A percentile compares a stretch with the other conserved stretches of the same genome.
Conservation (phyloP, 2,113 vertebrate genomes). For the Eudorcas thomsonii region DNA sequence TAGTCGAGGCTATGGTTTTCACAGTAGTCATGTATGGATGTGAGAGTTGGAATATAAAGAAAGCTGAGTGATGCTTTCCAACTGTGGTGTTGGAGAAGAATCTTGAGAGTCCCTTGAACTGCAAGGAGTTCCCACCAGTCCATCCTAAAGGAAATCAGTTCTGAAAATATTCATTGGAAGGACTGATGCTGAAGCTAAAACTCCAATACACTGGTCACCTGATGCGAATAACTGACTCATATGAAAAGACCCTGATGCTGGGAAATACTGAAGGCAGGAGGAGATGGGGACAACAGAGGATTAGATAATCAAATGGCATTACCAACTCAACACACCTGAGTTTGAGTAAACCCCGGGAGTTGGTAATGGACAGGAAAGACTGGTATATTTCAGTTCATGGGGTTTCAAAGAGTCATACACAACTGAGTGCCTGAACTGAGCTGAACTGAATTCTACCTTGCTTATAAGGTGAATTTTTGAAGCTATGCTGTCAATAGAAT, state of each 20-base stretch:
- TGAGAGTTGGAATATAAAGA: background rate
- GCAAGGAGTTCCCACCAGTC: background rate
- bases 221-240: background rate
- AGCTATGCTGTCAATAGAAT: background rate
- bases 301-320: background rate
- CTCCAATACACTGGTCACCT: background rate
- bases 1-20: background rate
- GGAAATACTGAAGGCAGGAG: background rate
- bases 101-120: background rate
- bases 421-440: background rate
- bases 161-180: background rate
- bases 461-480: background rate
- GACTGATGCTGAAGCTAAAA: background rate
- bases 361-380: background rate
- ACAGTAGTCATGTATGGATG: background rate
- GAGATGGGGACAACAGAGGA: background rate
- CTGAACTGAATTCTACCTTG: background rate
- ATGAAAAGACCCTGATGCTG: background rate
- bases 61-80: background rate
- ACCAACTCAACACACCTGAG: accelerated
- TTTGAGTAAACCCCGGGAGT: background rate
- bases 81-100: background rate
- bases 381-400: background rate
- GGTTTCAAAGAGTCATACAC: background rate
- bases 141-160: background rate